Conservation (phyloP, 2,113 vertebrate genomes). For the Holacanthus passer region DNA sequence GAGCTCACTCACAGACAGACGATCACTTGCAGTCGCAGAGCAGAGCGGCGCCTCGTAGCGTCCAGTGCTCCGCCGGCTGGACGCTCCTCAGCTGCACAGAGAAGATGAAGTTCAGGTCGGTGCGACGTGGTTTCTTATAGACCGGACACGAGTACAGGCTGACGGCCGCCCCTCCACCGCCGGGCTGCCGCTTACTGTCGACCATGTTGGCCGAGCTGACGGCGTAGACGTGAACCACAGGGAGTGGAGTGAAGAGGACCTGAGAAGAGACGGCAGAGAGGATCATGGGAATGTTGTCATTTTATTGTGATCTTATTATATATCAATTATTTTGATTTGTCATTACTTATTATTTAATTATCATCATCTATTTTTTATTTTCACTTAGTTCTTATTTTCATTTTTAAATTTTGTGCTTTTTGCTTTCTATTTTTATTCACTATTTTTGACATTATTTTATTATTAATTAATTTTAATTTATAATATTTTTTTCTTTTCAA, state of each 20-base stretch:
- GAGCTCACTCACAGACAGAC: not conserved
- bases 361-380: not conserved
- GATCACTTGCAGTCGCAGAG: constrained; percentile 87
- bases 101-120: constrained; percentile 89
- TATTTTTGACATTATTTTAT: too few species aligned
- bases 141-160: constrained; percentile 86
- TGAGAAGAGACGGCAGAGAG: constrained; percentile 48
- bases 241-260: constrained; percentile 89
- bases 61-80: constrained; percentile 87
- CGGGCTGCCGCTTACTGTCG: constrained; percentile 68
- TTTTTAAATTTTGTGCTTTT: not conserved
- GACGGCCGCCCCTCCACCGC: not conserved
- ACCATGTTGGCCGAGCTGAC: constrained; percentile 72
- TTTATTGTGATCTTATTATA: not conserved
- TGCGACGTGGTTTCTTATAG: constrained; percentile 88
- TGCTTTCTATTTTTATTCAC: too few species aligned
- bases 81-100: constrained; percentile 81
- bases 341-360: not conserved
- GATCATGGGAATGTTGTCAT: not conserved
- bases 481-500: too few species aligned
- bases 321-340: not conserved
- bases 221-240: constrained; percentile 89
- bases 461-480: too few species aligned
- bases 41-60: constrained; percentile 85
- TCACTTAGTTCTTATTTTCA: not conserved